A percentile compares a stretch with the other conserved stretches of the same genome.
Conservation (phyloP, 2,888 invertebrate species). For the Bruchidius siliquastri region DNA sequence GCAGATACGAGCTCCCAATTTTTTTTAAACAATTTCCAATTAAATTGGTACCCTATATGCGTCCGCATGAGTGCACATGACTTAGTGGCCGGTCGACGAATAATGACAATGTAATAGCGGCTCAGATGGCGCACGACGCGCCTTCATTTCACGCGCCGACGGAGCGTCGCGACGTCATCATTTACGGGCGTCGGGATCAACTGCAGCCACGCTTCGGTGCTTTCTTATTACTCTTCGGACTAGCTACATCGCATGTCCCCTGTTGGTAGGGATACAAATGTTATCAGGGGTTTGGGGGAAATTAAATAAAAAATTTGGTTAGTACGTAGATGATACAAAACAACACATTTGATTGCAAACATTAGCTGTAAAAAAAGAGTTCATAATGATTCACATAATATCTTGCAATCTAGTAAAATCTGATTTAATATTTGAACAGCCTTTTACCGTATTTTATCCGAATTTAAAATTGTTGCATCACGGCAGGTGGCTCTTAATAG, state of each 20-base stretch:
- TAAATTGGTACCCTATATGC: neutral
- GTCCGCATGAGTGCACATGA: neutral
- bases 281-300: neutral
- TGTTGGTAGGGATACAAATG: neutral
- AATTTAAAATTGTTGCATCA: too few relatives aligned
- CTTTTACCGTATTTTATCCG: too few relatives aligned
- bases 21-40: neutral
- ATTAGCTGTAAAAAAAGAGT: too few relatives aligned
- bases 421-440: too few relatives aligned
- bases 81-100: neutral
- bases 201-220: slow-evolving; percentile 26
- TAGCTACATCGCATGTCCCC: neutral
- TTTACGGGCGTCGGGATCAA: slow-evolving; percentile 6
- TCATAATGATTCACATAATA: too few relatives aligned
- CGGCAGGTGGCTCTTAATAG: too few relatives aligned
- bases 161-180: slow-evolving; percentile 30
- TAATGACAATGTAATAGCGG: slow-evolving; percentile 3
- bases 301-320: too few relatives aligned
- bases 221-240: slow-evolving; percentile 32
- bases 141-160: slow-evolving; percentile 39
- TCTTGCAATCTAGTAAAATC: too few relatives aligned
- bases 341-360: too few relatives aligned
- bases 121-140: slow-evolving; percentile 26
- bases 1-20: too few relatives aligned
- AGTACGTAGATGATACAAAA: too few relatives aligned